Evolutionary conservation across 2,113 vertebrate genomes (phyloP).

Genomic region (Gadus chalcogrammus): DNA sequence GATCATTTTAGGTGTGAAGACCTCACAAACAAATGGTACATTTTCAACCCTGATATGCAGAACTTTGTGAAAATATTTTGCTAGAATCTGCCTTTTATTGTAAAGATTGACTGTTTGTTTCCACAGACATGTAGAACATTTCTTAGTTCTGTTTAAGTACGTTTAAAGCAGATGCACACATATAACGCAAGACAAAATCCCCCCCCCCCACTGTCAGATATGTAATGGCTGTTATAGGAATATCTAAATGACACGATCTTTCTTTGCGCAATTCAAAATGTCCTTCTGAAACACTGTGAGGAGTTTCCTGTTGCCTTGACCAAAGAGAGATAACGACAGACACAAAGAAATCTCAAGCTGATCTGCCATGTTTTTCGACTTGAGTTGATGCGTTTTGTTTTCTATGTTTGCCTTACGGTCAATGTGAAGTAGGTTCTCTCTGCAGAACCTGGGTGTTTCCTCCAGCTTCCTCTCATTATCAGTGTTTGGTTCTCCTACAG

Average conservation of each 20-base stretch:
- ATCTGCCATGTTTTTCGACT: conserved; percentile 32
- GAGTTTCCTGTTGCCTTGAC: conserved; percentile 49
- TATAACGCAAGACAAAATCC: background rate
- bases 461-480: too few relatives aligned
- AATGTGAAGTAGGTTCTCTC: background rate
- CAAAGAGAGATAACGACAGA: conserved; percentile 44
- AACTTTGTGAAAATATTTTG: background rate
- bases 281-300: conserved; percentile 40
- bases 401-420: background rate
- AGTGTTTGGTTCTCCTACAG: background rate
- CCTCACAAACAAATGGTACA: background rate
- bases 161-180: background rate
- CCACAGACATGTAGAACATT: background rate
- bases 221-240: background rate
- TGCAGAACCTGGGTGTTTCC: too few relatives aligned
- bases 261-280: conserved; percentile 26
- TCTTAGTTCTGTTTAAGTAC: background rate
- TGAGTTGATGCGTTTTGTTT: background rate
- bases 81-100: background rate
- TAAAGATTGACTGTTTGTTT: background rate
- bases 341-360: conserved; percentile 23
- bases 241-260: conserved; percentile 13
- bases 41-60: background rate
- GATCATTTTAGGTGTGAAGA: background rate
- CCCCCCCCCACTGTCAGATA: background rate